Evolutionary conservation across 2,888 invertebrate genomes (phyloP).

Genomic region (Caenorhabditis wallacei): DNA sequence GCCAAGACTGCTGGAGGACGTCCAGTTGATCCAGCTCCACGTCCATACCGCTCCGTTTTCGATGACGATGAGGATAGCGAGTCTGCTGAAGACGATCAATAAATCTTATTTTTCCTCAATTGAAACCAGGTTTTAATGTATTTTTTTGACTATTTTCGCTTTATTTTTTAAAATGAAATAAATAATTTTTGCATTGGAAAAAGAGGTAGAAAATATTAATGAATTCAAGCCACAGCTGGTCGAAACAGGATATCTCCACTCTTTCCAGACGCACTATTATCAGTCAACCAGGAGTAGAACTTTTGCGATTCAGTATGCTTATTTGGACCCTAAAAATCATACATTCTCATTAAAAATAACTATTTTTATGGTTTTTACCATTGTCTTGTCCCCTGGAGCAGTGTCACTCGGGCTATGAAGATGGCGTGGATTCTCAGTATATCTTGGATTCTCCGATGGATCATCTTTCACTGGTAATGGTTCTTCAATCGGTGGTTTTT

Average conservation of each 20-base stretch:
- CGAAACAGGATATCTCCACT: slow-evolving; percentile 59
- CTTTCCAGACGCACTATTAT: slow-evolving; percentile 14
- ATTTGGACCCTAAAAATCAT: slow-evolving; percentile 31
- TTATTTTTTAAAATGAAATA: slow-evolving; percentile 22
- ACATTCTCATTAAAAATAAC: background rate
- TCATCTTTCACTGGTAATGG: slow-evolving; percentile 1
- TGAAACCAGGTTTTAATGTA: background rate
- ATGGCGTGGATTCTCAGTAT: background rate
- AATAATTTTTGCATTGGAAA: slow-evolving; percentile 6
- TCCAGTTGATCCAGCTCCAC: slow-evolving; percentile 59
- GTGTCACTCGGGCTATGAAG: background rate
- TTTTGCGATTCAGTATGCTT: slow-evolving; percentile 67
- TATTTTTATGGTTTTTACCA: slow-evolving; percentile 9
- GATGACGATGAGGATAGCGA: slow-evolving; percentile 37
- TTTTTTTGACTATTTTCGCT: slow-evolving; percentile 18
- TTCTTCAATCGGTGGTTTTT: slow-evolving; percentile 20
- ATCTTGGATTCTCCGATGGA: background rate
- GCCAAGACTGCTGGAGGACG: slow-evolving; percentile 72
- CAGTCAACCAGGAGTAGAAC: slow-evolving; percentile 69
- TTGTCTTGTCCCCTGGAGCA: slow-evolving; percentile 1
- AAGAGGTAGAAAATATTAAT: background rate
- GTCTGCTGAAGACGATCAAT: slow-evolving; percentile 21
- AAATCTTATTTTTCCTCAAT: background rate
- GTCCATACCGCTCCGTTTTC: slow-evolving; percentile 39
- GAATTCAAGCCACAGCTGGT: slow-evolving; percentile 35